Evolutionary conservation across 2,113 vertebrate genomes (phyloP).

Genomic region (Falcunculus frontatus): DNA sequence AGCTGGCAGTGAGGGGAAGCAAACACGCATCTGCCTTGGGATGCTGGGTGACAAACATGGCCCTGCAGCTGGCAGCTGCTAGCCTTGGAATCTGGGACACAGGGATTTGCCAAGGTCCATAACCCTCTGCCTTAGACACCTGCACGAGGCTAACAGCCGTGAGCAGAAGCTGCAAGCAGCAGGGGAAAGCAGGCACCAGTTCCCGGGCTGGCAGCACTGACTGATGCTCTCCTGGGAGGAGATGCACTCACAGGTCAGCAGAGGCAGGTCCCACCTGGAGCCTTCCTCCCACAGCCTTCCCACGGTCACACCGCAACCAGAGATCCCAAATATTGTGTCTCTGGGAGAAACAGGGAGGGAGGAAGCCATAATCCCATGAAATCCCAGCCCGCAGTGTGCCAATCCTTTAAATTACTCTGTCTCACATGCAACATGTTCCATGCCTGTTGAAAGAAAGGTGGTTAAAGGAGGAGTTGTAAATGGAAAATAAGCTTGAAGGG

Average conservation of each 20-base stretch:
- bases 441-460: background rate
- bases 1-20: background rate
- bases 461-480: background rate
- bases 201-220: background rate
- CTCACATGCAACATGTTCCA: background rate
- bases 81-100: background rate
- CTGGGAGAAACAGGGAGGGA: background rate
- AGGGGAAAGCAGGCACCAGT: background rate
- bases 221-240: background rate
- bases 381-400: background rate
- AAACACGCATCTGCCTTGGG: accelerated
- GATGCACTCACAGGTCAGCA: background rate
- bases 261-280: background rate
- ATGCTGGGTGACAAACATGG: background rate
- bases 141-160: background rate
- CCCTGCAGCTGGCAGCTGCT: background rate
- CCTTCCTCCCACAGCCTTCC: background rate
- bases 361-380: background rate
- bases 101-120: background rate
- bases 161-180: background rate
- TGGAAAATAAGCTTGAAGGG: background rate
- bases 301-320: background rate
- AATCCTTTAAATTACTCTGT: background rate
- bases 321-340: background rate
- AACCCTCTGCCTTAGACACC: background rate